Evolutionary conservation across 2,888 invertebrate genomes (phyloP).

Genomic region (Tachina grossa): DNA sequence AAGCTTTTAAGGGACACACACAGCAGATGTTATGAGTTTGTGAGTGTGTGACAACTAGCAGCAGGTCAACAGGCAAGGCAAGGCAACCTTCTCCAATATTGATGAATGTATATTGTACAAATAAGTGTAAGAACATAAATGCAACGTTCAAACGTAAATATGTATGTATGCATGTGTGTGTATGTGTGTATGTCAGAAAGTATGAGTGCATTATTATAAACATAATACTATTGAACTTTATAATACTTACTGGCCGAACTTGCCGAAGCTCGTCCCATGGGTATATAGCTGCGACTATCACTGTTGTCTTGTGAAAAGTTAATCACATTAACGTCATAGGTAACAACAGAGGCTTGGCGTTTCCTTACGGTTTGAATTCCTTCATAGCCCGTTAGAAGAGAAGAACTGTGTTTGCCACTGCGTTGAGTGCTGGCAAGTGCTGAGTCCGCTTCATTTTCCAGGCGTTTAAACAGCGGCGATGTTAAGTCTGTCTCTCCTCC

Average conservation of each 20-base stretch:
- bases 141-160: conserved; percentile 1
- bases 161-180: neutral
- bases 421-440: neutral
- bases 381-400: conserved; percentile 79
- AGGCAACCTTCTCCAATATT: conserved; percentile 21
- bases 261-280: conserved; percentile 82
- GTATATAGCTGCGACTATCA: conserved; percentile 82
- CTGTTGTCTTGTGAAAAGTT: conserved; percentile 82
- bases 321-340: conserved; percentile 83
- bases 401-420: conserved; percentile 76
- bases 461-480: conserved; percentile 79
- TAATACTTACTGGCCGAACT: conserved; percentile 82
- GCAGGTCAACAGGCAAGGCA: conserved; percentile 32
- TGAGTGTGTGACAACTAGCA: neutral
- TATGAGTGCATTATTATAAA: conserved; percentile 15
- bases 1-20: conserved; percentile 44
- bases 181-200: neutral
- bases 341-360: conserved; percentile 82
- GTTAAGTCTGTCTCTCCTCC: conserved; percentile 79
- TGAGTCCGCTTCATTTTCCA: conserved; percentile 77
- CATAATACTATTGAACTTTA: conserved; percentile 52
- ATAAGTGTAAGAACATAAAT: neutral
- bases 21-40: conserved; percentile 2
- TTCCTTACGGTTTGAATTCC: conserved; percentile 80
- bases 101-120: conserved; percentile 24